Evolutionary conservation across 2,113 vertebrate species (phyloP).

Genomic region (Australoheros scitulus): DNA sequence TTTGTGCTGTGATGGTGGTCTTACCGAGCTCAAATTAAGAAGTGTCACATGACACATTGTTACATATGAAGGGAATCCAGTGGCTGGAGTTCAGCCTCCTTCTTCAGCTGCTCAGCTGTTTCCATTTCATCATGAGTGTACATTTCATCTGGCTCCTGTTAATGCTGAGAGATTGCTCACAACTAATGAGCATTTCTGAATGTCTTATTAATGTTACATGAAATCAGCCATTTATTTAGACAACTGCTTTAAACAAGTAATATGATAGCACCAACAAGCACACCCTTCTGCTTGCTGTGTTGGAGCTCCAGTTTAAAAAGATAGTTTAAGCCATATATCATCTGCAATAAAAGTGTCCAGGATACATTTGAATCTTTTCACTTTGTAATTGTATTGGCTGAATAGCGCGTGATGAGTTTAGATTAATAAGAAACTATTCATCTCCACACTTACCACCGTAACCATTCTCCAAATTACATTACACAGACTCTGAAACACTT

Average conservation of each 20-base stretch:
- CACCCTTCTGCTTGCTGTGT: not conserved
- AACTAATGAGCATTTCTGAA: slow-evolving; percentile 61
- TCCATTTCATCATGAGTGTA: slow-evolving; percentile 52
- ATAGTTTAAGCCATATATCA: slow-evolving; percentile 41
- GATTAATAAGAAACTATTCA: slow-evolving; percentile 51
- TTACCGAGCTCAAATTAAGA: not conserved
- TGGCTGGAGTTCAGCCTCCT: slow-evolving; percentile 20
- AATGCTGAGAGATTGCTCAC: slow-evolving; percentile 65
- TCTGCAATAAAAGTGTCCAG: slow-evolving; percentile 35
- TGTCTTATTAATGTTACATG: slow-evolving; percentile 56
- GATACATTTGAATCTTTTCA: slow-evolving; percentile 23
- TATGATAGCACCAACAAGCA: slow-evolving; percentile 16
- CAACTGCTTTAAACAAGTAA: slow-evolving; percentile 44
- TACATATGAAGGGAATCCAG: slow-evolving; percentile 12
- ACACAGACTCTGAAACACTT: slow-evolving; percentile 60
- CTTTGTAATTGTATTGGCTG: slow-evolving; percentile 22
- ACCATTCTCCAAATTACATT: slow-evolving; percentile 64
- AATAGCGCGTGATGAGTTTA: slow-evolving; percentile 34
- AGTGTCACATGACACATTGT: not conserved
- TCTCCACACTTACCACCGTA: slow-evolving; percentile 60
- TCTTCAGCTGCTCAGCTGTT: slow-evolving; percentile 49
- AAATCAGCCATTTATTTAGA: slow-evolving; percentile 56
- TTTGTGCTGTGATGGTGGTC: not conserved
- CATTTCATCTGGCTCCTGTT: slow-evolving; percentile 61
- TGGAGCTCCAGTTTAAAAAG: slow-evolving; percentile 23